Base-by-base conservation (phyloP, 2,888 invertebrate species). In the Hartigia nigra region DNA sequence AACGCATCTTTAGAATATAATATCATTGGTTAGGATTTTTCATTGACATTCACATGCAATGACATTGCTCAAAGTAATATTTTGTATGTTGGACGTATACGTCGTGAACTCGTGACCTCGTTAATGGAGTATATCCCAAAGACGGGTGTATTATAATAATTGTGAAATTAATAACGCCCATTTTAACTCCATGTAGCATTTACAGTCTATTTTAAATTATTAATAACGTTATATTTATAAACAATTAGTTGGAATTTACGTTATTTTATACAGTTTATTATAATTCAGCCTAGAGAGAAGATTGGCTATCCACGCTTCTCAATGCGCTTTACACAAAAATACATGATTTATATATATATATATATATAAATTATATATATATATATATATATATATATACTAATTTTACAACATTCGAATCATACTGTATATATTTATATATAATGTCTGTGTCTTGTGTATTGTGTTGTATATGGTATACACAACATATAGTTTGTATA, bases 51-150 rank as follows among this genome's bases (percentile, higher is more conserved):
- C 81, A 83, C 31, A 77, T 81, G 74, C 82, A 86, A 83, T 83
- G 83, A 78, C 75, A 78, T 85, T 84, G 82, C 82, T 82, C 82
- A 80, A 81, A 77, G 79, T 87, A 85, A 86, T 76, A 82, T 86
- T 85, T 85, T 82, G 82, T 87, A 85, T 87, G 86, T 87, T 87
- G 85, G 83, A 55, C 78, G 76, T 81, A 81, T 86, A 86, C 55
- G 2, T 55, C 23, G 23, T 23, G 55, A 55, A 55, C 23, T 55
- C 55, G 23, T 55, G 2, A 55, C 2, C 55, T 23, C 5, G 14
- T 55, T 55, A 55, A 23, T 55, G 55, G 14, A 23, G 23, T 55
- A 55, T 55, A 55, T 55, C 23, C 2, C 9, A 2, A 23, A 55
- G 2, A 23, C 55, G 23, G 23, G 5, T 55, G 23, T 55, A 9